Percentiles rank a stretch among this genome's conserved stretches.
These are phyloP conservation scores for Apistogramma diplotaenia DNA, from an alignment of 2,113 vertebrate species.

Conservation along the genomic window DNA sequence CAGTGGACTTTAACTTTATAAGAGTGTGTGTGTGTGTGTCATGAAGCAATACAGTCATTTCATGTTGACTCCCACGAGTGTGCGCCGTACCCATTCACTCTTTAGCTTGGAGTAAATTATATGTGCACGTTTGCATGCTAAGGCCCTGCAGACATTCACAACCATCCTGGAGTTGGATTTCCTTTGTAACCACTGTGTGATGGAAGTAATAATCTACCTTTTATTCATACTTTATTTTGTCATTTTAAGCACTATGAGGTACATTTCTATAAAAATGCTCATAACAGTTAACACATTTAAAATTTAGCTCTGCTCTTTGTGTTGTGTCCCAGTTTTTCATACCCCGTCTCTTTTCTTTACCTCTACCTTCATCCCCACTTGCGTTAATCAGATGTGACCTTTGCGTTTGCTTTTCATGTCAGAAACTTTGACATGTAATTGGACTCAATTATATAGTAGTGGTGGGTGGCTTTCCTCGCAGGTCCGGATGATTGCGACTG, in stretches of 20 bases:
- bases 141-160: background rate
- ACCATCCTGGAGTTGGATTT: background rate
- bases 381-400: background rate
- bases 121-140: accelerated
- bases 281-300: no score
- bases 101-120: accelerated
- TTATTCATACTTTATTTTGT: background rate
- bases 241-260: background rate
- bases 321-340: no score
- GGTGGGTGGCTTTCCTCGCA: background rate
- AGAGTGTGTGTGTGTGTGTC: background rate
- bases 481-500: background rate
- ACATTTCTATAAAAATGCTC: background rate
- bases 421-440: background rate
- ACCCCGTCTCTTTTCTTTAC: background rate
- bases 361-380: background rate
- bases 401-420: background rate
- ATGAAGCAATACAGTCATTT: background rate
- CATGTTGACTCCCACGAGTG: background rate
- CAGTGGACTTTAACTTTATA: background rate
- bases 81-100: background rate
- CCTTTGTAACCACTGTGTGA: background rate
- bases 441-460: background rate
- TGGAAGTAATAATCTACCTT: background rate
- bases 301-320: no score